Evolutionary conservation across 1,140 invertebrate species (phyloP), one percentile per base, ranked within the genome.

Genomic region (Tenebrio molitor): DNA sequence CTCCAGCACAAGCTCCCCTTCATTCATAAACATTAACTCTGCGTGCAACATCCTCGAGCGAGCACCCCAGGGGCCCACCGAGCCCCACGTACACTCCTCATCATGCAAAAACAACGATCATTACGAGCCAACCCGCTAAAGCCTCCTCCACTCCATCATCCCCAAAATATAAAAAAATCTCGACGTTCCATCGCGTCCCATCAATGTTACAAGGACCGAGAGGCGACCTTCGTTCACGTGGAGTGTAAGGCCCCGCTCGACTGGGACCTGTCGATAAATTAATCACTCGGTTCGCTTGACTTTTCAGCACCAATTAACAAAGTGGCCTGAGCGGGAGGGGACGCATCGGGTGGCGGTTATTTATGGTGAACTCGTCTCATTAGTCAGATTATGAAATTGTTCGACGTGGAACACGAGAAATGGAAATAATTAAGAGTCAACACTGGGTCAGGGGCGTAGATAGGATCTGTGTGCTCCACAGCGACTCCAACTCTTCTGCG

Each of bases 241-340:
- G 25, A 8, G 25, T 29, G 3, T 29, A 29, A n/a, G n/a, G n/a
- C n/a, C n/a, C n/a, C n/a, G n/a, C n/a, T n/a, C n/a, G n/a, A n/a
- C n/a, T n/a, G n/a, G n/a, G 25, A 8, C 25, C 19, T 58, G 50
- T 29, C 50, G 23, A 58, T 58, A 58, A 58, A 58, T 58, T 58
- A 58, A 58, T 58, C 50, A 58, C 23, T 58, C 50, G 50, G 21
- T 58, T 29, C 50, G 50, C 50, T 58, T 58, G 50, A 58, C 50
- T 58, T 58, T 58, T 58, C 50, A 58, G 50, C 50, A 58, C 50
- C 50, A 58, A 58, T 58, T 58, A 58, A 58, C 50, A 25, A 29
- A 58, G 50, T 58, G 50, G 50, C 23, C 7, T 25, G 16, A 14
- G 16, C 21, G 21, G 10, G 21, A 14, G 17, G 8, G 10, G 46